Evolutionary conservation across 1,140 invertebrate genomes (phyloP).

Genomic region (Steinernema feltiae): DNA sequence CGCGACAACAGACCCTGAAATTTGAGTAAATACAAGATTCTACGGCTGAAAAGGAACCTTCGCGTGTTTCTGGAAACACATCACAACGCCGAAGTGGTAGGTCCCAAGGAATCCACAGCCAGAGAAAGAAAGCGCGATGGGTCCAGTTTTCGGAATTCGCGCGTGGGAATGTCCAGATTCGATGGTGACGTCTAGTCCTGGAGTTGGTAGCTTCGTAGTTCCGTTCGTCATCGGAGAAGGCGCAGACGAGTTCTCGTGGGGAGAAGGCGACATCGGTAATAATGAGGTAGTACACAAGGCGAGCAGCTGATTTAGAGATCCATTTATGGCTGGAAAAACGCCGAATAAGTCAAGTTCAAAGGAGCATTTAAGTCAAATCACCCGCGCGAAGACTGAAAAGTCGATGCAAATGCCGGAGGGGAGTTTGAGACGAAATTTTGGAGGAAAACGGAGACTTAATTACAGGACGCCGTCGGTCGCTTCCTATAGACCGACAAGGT

Average conservation of each 20-base stretch:
- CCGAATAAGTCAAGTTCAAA: not conserved
- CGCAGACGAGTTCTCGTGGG: not conserved
- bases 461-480: not conserved
- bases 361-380: not conserved
- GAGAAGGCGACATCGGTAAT: not conserved
- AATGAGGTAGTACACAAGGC: not conserved
- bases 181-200: no score
- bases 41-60: constrained; percentile 35
- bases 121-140: constrained; percentile 25
- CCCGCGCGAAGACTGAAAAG: not conserved
- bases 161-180: not conserved
- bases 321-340: not conserved
- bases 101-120: constrained; percentile 48
- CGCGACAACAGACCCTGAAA: constrained; percentile 28
- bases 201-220: not conserved
- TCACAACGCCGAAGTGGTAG: constrained; percentile 55
- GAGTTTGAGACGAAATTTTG: not conserved
- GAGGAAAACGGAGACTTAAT: not conserved
- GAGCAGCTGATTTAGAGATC: not conserved
- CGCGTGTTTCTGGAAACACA: constrained; percentile 51
- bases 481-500: not conserved
- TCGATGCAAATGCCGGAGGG: not conserved
- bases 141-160: not conserved
- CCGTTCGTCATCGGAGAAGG: not conserved
- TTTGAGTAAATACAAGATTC: not conserved